Evolutionary conservation across 1,140 invertebrate species (phyloP), one percentile per base, ranked within the genome.

Genomic region (Musca vetustissima): DNA sequence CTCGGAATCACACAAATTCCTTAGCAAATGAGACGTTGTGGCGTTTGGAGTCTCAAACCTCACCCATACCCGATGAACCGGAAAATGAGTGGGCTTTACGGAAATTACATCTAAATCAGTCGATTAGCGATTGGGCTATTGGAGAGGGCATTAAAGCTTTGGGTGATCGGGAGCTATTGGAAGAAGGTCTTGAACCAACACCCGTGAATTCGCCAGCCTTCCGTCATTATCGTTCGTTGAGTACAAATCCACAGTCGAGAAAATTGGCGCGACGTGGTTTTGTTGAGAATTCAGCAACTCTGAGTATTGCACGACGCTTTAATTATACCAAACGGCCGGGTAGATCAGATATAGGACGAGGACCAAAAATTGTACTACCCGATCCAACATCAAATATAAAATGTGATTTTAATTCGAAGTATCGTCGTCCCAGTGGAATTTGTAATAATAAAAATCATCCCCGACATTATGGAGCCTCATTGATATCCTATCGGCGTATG

Each of bases 371-470:
- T 4, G 80, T 83, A 21, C 79, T 84, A 1, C 78, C 81, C 0
- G 75, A 68, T 64, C 71, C 67, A 1, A 74, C 68, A 0, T 80
- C 21, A 43, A 36, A 72, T 50, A 76, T 4, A 50, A 69, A 0
- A 4, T 75, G 72, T 78, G 80, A 84, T 70, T 74, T 66, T 55
- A 71, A 66, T 78, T 73, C 73, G 74, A 84, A 85, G 67, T 97
- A 91, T 79, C 81, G 95, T 67, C 86, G 85, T 0, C 84, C 88
- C 17, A 90, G 94, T 73, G 94, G 94, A 0, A 88, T 87, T 32
- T 96, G 95, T 78, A 96, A 96, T 79, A 95, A 93, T 81, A 77
- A 90, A 17, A 68, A 85, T 9, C 82, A 92, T 72, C 87, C 89
- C 0, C 77, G 83, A 4, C 83, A 83, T 1, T 92, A 87, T 84